These are phyloP conservation scores for Drosophila lacteicornis DNA, from an alignment of 1,140 invertebrate genomes.

Conservation along the genomic window DNA sequence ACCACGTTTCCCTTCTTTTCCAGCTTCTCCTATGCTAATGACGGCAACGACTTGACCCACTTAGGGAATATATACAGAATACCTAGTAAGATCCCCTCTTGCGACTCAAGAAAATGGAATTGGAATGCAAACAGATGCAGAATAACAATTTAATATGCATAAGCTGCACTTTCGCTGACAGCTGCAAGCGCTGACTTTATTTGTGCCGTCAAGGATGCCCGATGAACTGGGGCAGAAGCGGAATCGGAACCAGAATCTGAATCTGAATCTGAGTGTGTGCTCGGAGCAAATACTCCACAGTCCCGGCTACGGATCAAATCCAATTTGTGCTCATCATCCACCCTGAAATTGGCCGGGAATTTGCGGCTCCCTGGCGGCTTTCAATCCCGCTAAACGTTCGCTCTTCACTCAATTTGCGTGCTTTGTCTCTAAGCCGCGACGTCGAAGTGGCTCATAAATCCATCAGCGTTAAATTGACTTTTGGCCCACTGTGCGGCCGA, in stretches of 20 bases:
- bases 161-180: slow-evolving; percentile 46
- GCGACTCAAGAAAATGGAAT: slow-evolving; percentile 8
- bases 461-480: slow-evolving; percentile 31
- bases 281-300: slow-evolving; percentile 7
- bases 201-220: slow-evolving; percentile 22
- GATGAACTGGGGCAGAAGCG: slow-evolving; percentile 22
- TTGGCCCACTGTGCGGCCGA: slow-evolving; percentile 52
- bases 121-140: slow-evolving; percentile 41
- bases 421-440: slow-evolving; percentile 17
- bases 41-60: slow-evolving; percentile 57
- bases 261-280: slow-evolving; percentile 12
- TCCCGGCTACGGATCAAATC: slow-evolving; percentile 6
- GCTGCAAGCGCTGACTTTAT: slow-evolving; percentile 20
- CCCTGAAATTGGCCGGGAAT: slow-evolving; percentile 1
- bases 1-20: not conserved
- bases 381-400: slow-evolving; percentile 18
- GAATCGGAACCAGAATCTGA: slow-evolving; percentile 9
- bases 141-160: slow-evolving; percentile 57
- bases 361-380: not conserved
- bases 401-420: slow-evolving; percentile 36
- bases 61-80: slow-evolving; percentile 15
- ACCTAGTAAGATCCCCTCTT: not conserved
- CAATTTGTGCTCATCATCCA: slow-evolving; percentile 26
- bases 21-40: slow-evolving; percentile 50
- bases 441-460: slow-evolving; percentile 43